Percentiles rank a stretch among this genome's conserved stretches.
Evolutionary conservation across 2,888 invertebrate genomes (phyloP).

Genomic region (Dinocampus coccinellae): DNA sequence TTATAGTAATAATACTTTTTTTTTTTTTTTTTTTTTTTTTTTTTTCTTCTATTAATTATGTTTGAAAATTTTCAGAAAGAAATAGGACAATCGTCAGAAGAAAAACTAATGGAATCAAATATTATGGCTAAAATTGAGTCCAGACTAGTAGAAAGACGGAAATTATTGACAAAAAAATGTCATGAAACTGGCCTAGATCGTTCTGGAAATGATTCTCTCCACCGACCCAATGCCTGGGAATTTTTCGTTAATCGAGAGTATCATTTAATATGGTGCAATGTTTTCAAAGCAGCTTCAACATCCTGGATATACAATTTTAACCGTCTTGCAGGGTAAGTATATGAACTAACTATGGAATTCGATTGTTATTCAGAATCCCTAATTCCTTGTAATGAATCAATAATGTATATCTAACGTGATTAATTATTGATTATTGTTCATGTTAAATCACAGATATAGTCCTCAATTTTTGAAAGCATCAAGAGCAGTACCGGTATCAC

Average conservation of each 20-base stretch:
- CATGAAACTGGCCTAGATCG: constrained; percentile 75
- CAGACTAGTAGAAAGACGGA: constrained; percentile 74
- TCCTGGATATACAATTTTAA: constrained; percentile 95
- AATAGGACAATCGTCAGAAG: constrained; percentile 59
- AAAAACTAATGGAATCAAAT: constrained; percentile 66
- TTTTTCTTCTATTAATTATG: too few species aligned
- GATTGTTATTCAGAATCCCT: too few species aligned
- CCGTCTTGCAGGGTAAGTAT: constrained; percentile 79
- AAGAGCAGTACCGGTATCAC: constrained; percentile 80
- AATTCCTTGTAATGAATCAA: too few species aligned
- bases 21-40: too few species aligned
- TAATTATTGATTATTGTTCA: not conserved
- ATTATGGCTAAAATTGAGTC: constrained; percentile 74
- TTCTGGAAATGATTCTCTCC: constrained; percentile 73
- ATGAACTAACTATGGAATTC: too few species aligned
- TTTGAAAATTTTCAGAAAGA: constrained; percentile 54
- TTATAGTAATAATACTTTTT: too few species aligned
- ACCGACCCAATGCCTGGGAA: constrained; percentile 87
- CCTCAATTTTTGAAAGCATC: constrained; percentile 82
- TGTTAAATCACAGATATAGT: constrained; percentile 72
- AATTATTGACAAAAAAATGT: constrained; percentile 75
- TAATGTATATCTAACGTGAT: too few species aligned
- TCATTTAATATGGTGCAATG: constrained; percentile 86
- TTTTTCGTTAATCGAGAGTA: constrained; percentile 85
- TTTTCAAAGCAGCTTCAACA: constrained; percentile 85